phyloP scores from a whole-genome alignment of 1,140 invertebrate genomes.

The Diabrotica virgifera region DNA sequence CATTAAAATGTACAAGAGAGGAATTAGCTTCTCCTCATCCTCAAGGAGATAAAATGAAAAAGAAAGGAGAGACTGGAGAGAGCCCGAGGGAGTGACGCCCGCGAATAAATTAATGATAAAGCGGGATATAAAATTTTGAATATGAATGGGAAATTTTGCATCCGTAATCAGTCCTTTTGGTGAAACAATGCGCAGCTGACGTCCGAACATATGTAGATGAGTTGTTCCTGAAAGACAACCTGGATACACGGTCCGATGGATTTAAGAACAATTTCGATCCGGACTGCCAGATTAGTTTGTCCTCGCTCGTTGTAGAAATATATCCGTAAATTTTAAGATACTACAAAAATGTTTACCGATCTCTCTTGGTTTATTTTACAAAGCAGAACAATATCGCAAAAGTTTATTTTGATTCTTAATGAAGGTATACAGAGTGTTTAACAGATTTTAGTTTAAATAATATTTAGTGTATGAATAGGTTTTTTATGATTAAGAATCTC shows the following conservation, averaged over 20 bases:
- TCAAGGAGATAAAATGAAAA: conserved; percentile 37
- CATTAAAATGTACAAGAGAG: conserved; percentile 45
- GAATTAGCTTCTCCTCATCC: conserved; percentile 43
- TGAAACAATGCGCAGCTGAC: conserved; percentile 63
- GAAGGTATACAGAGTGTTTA: too few species aligned
- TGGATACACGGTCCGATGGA: background rate
- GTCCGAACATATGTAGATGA: conserved; percentile 66
- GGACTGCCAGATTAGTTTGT: too few species aligned
- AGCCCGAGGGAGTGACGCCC: conserved; percentile 27
- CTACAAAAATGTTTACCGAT: too few species aligned
- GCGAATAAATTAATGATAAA: conserved; percentile 64
- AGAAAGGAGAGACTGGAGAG: conserved; percentile 28
- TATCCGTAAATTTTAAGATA: too few species aligned
- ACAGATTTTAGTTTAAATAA: too few species aligned
- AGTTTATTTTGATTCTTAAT: too few species aligned
- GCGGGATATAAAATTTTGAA: conserved; percentile 83
- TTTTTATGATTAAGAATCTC: too few species aligned
- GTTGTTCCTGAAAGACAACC: conserved; percentile 37
- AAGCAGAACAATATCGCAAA: too few species aligned
- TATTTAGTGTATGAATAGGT: too few species aligned
- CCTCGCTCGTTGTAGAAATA: too few species aligned
- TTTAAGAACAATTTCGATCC: too few species aligned
- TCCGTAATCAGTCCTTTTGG: conserved; percentile 67
- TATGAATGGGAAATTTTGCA: conserved; percentile 85
- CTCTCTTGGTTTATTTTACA: too few species aligned